phyloP scores from a whole-genome alignment of 2,888 invertebrate species.

The Hydriomena furcata region DNA sequence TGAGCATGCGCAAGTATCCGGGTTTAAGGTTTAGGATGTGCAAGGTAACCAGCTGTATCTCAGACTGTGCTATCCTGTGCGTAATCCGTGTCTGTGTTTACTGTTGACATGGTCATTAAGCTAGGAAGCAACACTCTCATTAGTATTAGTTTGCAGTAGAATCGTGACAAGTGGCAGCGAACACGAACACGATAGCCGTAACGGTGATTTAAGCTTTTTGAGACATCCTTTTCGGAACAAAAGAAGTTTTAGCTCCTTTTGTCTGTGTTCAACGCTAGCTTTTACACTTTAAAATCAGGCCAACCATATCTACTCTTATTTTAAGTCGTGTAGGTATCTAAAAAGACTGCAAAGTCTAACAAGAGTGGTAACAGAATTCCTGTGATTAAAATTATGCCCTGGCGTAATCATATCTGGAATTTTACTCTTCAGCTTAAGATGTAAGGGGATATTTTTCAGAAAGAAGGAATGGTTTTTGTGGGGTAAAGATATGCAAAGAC shows the following conservation, averaged over 20 bases:
- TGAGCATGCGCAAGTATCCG: conserved; percentile 1
- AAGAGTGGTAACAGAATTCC: too few species aligned
- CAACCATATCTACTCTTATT: too few species aligned
- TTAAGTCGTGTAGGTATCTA: too few species aligned
- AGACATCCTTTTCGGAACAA: conserved; percentile 5
- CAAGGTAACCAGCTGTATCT: conserved; percentile 10
- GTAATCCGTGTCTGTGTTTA: conserved; percentile 44
- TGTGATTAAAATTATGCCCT: too few species aligned
- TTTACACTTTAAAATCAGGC: too few species aligned
- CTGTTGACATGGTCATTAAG: conserved; percentile 50
- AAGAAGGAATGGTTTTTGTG: too few species aligned
- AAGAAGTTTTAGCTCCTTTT: background rate
- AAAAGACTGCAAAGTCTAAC: too few species aligned
- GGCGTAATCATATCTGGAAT: too few species aligned
- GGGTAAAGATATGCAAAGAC: too few species aligned
- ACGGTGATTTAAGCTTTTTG: conserved; percentile 32
- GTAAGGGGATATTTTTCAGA: too few species aligned
- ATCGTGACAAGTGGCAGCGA: conserved; percentile 43
- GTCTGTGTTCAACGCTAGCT: background rate
- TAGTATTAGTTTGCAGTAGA: conserved; percentile 48
- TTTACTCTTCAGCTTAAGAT: too few species aligned
- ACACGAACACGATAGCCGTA: conserved; percentile 37
- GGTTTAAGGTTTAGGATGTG: conserved; percentile 1
- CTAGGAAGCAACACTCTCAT: conserved; percentile 49
- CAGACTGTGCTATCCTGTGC: conserved; percentile 21